Base-by-base conservation (phyloP, 1,140 invertebrate species). In the Ceratina japonica region DNA sequence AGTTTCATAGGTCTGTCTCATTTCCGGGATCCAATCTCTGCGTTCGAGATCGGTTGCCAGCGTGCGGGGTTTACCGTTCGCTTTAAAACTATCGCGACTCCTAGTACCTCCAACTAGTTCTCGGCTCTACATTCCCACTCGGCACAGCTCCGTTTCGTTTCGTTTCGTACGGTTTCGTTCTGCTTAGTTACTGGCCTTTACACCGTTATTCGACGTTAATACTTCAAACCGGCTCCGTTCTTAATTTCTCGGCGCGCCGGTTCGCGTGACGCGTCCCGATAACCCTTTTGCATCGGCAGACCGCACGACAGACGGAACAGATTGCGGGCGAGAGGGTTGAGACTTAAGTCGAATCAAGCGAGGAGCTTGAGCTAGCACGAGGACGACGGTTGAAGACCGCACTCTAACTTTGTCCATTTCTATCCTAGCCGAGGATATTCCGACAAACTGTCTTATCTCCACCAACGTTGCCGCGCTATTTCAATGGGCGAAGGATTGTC, bases 11-110 rank as follows among this genome's bases (percentile, higher is more conserved):
- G 89, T 91, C 91, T 91, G 88, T 91, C 90, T 91, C 90, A 92
- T 92, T 92, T 92, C 90, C 90, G 88, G 89, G 86, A 91, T 91
- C 88, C 89, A 91, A 91, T 90, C 90, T 91, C 87, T 89, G 84
- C 82, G 84, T 82, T 89, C 79, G 87, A 68, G 83, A 84, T 75
- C 84, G 87, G 68, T 79, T 84, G 62, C 61, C 86, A 86, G 87
- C 83, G 82, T 84, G 77, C 80, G 73, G 84, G 74, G 37, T 76
- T 84, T 75, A 74, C 76, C 80, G 68, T 66, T 80, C 77, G 51
- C 64, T 24, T 69, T 20, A 54, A 24, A 54, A 44, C 37, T 44
- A 44, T 71, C 62, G 15, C 16, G 62, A 77, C 71, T 69, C 82
- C 13, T 15, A 3, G 15, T 54, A 65, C 64, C 20, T 51, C 13